A percentile compares a stretch with the other conserved stretches of the same genome.
Evolutionary conservation across 2,113 vertebrate species (phyloP).

Genomic region (Zapornia atra): DNA sequence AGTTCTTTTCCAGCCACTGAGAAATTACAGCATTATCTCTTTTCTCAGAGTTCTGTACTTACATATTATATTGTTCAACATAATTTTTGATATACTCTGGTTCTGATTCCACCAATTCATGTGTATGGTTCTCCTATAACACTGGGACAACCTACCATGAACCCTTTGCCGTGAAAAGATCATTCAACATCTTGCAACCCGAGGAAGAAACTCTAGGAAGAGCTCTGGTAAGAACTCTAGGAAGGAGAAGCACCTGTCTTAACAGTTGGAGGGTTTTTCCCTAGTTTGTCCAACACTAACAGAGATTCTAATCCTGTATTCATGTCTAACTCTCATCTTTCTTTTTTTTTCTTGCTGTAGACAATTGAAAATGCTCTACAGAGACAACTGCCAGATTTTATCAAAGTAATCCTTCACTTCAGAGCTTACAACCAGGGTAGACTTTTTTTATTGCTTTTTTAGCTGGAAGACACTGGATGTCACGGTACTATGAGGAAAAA

Average conservation of each 20-base stretch:
- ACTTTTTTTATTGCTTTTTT: background rate
- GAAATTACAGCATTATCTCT: background rate
- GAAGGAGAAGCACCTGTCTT: background rate
- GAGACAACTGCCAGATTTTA: conserved; percentile 32
- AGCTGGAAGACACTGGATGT: background rate
- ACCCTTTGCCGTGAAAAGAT: background rate
- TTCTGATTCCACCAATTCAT: background rate
- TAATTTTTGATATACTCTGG: background rate
- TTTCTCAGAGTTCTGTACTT: background rate
- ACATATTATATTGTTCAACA: background rate
- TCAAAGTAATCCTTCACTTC: conserved; percentile 22
- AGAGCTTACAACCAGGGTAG: background rate
- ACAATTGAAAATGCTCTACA: conserved; percentile 20
- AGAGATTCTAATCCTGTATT: background rate
- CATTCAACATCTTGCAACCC: no score
- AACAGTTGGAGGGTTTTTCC: background rate
- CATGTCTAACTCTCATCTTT: background rate
- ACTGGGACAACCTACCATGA: background rate
- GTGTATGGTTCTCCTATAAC: background rate
- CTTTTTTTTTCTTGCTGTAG: background rate
- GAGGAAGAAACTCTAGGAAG: no score
- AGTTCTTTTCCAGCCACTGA: background rate
- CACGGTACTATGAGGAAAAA: background rate
- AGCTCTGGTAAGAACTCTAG: background rate
- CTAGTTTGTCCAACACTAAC: background rate